Evolutionary conservation across 2,113 vertebrate genomes (phyloP).

Genomic region (Neolamprologus toae): DNA sequence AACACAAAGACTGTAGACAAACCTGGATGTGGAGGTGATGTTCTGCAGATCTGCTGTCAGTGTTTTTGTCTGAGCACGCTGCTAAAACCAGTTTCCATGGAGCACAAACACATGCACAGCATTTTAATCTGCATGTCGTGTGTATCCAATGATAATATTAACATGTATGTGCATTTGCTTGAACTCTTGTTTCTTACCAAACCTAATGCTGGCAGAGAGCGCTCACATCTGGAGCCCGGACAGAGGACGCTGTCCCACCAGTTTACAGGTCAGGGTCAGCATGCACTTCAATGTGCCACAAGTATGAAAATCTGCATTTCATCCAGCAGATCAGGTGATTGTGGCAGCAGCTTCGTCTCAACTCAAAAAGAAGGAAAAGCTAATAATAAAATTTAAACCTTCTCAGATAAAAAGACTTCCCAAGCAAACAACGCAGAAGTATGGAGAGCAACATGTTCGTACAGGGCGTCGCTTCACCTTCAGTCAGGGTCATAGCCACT

Average conservation of each 20-base stretch:
- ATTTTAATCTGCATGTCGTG: background rate
- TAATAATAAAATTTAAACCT: background rate
- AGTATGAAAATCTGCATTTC: background rate
- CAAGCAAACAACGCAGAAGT: background rate
- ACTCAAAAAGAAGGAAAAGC: background rate
- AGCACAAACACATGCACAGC: background rate
- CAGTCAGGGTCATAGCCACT: background rate
- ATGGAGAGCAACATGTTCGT: background rate
- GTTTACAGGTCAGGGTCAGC: background rate
- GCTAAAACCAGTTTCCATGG: background rate
- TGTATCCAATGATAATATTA: background rate
- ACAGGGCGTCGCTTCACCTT: background rate
- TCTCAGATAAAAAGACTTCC: background rate
- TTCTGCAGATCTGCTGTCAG: background rate
- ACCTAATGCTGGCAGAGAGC: background rate
- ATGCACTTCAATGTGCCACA: background rate
- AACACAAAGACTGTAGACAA: background rate
- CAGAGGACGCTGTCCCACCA: background rate
- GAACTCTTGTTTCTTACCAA: background rate
- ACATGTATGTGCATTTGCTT: background rate
- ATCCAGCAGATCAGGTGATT: background rate
- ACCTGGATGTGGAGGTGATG: background rate
- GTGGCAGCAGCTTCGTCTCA: background rate
- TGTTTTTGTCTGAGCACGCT: background rate
- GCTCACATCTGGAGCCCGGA: background rate